Evolutionary conservation across 2,113 vertebrate genomes (phyloP).

Genomic region (Daphoenositta chrysoptera): DNA sequence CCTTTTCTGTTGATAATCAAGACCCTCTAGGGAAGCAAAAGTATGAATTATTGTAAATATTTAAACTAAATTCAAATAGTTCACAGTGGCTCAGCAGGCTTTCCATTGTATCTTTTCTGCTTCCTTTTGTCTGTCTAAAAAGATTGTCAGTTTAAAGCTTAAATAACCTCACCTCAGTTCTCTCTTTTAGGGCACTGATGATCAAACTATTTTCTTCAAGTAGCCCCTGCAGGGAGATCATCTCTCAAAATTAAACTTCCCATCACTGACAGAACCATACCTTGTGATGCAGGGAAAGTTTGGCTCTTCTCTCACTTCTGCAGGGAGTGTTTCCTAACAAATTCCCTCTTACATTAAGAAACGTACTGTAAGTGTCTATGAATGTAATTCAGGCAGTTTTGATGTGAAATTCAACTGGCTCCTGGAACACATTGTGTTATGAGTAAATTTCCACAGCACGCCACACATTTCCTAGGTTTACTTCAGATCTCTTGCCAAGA

Average conservation of each 20-base stretch:
- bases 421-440: constrained; percentile 43
- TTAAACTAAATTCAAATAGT: not conserved
- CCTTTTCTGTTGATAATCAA: constrained; percentile 12
- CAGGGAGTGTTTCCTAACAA: not conserved
- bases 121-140: not conserved
- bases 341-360: not conserved
- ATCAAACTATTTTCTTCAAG: not conserved
- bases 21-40: not conserved
- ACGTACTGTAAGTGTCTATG: not conserved
- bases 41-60: not conserved
- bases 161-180: not conserved
- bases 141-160: not conserved
- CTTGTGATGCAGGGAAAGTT: not conserved
- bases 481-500: constrained; percentile 60
- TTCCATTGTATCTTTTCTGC: not conserved
- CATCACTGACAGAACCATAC: not conserved
- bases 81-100: not conserved
- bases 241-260: not conserved
- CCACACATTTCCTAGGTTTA: constrained; percentile 47
- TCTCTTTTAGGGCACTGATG: not conserved
- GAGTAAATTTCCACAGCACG: constrained; percentile 49
- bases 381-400: constrained; percentile 18
- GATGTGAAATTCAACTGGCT: not conserved
- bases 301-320: not conserved
- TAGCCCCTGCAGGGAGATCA: not conserved